Conservation (phyloP, 2,113 vertebrate genomes). For the Chlorodrepanis virens region DNA sequence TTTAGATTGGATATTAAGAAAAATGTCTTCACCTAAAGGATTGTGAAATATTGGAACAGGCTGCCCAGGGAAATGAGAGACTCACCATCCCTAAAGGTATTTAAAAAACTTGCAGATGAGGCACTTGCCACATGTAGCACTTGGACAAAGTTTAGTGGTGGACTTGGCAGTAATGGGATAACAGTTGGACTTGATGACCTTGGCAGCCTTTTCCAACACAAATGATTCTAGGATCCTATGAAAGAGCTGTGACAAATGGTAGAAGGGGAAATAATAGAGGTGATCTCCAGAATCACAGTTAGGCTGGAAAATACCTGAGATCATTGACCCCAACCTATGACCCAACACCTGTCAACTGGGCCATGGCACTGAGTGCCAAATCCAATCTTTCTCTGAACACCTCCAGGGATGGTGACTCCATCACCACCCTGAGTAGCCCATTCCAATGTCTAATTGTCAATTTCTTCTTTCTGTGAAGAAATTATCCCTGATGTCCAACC, state of each 20-base stretch:
- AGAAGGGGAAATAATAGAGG: background rate
- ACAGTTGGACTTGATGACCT: background rate
- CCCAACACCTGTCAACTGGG: background rate
- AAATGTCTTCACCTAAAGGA: background rate
- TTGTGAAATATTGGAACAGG: background rate
- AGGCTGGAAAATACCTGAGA: background rate
- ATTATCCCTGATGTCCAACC: background rate
- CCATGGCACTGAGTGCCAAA: rapidly evolving
- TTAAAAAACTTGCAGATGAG: background rate
- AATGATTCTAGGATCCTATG: background rate
- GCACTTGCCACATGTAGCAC: background rate
- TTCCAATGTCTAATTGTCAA: background rate
- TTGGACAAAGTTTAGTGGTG: background rate
- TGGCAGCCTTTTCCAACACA: background rate
- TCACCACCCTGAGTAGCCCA: background rate
- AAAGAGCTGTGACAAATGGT: background rate
- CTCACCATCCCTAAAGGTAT: background rate
- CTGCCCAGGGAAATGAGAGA: background rate
- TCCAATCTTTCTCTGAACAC: background rate
- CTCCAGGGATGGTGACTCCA: background rate
- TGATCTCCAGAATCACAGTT: background rate
- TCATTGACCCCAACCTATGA: background rate
- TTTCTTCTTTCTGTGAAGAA: background rate
- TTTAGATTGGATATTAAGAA: background rate
- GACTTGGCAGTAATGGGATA: background rate